Percentiles rank a stretch among this genome's conserved stretches.
Conservation (phyloP, 2,888 invertebrate genomes). For the Pristionchus fissidentatus region DNA sequence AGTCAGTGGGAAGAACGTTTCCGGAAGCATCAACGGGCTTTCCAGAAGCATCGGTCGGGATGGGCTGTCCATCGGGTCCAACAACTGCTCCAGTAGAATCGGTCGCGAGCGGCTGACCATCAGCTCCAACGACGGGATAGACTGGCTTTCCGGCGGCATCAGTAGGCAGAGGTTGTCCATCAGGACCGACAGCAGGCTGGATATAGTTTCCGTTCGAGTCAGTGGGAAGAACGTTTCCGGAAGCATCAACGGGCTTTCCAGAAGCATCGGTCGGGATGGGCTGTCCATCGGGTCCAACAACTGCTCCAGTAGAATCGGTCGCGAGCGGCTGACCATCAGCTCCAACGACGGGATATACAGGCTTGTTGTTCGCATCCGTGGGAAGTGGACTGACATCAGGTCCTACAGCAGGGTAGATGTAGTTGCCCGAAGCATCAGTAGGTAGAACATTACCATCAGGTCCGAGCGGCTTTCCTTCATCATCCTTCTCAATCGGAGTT, state of each 20-base stretch:
- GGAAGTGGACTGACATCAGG: conserved; percentile 52
- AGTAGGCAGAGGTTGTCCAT: conserved; percentile 52
- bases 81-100: conserved; percentile 49
- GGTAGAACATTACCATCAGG: conserved; percentile 57
- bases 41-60: conserved; percentile 53
- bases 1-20: conserved; percentile 56
- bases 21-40: conserved; percentile 52
- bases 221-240: conserved; percentile 49
- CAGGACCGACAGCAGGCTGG: not conserved
- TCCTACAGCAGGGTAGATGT: conserved; percentile 55
- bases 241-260: conserved; percentile 55
- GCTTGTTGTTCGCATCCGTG: conserved; percentile 52
- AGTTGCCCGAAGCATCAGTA: conserved; percentile 59
- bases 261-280: conserved; percentile 59
- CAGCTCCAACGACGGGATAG: conserved; percentile 55
- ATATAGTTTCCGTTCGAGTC: conserved; percentile 35
- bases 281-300: conserved; percentile 56
- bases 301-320: conserved; percentile 55
- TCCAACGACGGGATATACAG: conserved; percentile 49
- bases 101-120: conserved; percentile 57
- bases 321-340: conserved; percentile 53
- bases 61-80: conserved; percentile 53
- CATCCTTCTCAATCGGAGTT: conserved; percentile 52
- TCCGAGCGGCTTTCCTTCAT: conserved; percentile 58
- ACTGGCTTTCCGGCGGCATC: conserved; percentile 52